phyloP scores from a whole-genome alignment of 2,888 invertebrate species.

The Malachius bipustulatus region DNA sequence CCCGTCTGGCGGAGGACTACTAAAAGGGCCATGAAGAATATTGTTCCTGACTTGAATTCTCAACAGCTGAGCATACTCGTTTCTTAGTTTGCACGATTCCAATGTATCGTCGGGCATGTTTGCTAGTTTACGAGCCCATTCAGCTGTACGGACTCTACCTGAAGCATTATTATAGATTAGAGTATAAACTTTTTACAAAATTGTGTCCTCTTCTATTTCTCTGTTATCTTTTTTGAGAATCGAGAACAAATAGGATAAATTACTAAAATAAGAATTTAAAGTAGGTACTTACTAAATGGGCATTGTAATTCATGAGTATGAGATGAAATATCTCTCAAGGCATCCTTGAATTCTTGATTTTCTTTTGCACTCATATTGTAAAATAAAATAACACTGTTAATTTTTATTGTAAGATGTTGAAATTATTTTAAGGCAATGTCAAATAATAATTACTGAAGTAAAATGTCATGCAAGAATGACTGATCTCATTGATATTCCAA shows the following conservation, averaged over 20 bases:
- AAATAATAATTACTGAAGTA: too few relatives aligned
- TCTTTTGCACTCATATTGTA: conserved; percentile 33
- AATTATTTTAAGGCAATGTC: too few relatives aligned
- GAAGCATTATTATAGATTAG: conserved; percentile 14
- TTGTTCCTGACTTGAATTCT: conserved; percentile 40
- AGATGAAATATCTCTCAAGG: conserved; percentile 32
- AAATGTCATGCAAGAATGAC: too few relatives aligned
- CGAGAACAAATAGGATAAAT: not conserved
- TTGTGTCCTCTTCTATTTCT: too few relatives aligned
- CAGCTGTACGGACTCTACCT: conserved; percentile 43
- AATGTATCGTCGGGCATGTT: conserved; percentile 37
- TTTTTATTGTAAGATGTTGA: too few relatives aligned
- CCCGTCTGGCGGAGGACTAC: conserved; percentile 36
- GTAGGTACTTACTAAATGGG: conserved; percentile 30
- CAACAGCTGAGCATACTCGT: conserved; percentile 42
- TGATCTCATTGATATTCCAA: too few relatives aligned
- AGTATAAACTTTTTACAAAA: conserved; percentile 5
- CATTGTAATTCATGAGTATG: conserved; percentile 30
- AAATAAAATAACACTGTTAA: too few relatives aligned
- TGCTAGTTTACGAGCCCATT: conserved; percentile 41
- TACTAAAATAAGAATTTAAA: not conserved
- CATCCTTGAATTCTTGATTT: conserved; percentile 33
- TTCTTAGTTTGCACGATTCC: conserved; percentile 37
- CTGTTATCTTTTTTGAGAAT: not conserved
- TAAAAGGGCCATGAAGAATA: conserved; percentile 40